These are phyloP conservation scores for Calvadosia cruxmelitensis DNA, from an alignment of 30 jellyfish, hydroid and myxozoan genomes.

Conservation along the genomic window DNA sequence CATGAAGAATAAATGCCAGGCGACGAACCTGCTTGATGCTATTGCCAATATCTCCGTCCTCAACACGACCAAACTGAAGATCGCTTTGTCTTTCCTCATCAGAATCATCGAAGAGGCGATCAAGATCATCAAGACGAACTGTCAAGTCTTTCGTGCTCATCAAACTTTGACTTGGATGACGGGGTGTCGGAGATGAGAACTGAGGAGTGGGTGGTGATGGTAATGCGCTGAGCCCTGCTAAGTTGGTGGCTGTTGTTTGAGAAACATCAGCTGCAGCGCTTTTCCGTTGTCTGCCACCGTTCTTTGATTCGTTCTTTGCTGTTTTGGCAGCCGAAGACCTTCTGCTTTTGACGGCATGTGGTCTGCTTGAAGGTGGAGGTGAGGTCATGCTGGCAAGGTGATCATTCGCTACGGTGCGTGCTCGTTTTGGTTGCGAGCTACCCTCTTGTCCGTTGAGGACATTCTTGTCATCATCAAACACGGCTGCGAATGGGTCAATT, in stretches of 20 bases:
- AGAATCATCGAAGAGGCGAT: conserved; percentile 62
- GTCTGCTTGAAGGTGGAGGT: not conserved
- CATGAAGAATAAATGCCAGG: too few relatives aligned
- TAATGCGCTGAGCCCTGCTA: not conserved
- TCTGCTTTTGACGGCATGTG: not conserved
- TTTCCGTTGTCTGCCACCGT: too few relatives aligned
- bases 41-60: too few relatives aligned
- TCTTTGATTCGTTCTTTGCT: too few relatives aligned
- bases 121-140: conserved; percentile 58
- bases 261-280: not conserved
- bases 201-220: conserved; percentile 27
- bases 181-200: conserved; percentile 21
- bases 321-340: not conserved
- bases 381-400: too few relatives aligned
- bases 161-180: conserved; percentile 16
- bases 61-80: too few relatives aligned
- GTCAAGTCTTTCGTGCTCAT: conserved; percentile 51
- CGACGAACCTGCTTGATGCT: too few relatives aligned
- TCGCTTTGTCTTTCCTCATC: conserved; percentile 68
- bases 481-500: not conserved
- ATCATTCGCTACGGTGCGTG: too few relatives aligned
- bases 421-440: not conserved
- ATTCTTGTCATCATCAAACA: not conserved
- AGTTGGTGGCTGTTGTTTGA: not conserved
- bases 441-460: too few relatives aligned